These are phyloP conservation scores for Sericinus montela DNA, from an alignment of 2,888 invertebrate genomes.

Conservation along the genomic window DNA sequence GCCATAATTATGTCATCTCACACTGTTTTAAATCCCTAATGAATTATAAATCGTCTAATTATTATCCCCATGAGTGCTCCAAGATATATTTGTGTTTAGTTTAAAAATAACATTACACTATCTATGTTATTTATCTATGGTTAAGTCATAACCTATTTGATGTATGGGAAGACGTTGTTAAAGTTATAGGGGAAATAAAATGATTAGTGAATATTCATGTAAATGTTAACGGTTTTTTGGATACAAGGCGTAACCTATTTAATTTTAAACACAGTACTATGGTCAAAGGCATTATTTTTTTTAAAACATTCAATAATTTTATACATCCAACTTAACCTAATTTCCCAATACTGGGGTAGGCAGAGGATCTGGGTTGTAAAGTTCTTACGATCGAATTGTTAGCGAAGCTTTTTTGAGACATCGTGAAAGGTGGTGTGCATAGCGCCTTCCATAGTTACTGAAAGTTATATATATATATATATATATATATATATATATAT, in stretches of 20 bases:
- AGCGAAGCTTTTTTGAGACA: too few species aligned
- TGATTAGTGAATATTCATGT: constrained; percentile 16
- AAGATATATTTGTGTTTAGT: constrained; percentile 39
- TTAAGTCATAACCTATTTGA: constrained; percentile 23
- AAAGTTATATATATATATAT: too few species aligned
- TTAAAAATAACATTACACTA: constrained; percentile 28
- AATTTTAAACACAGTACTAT: background rate
- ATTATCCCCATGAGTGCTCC: constrained; percentile 41
- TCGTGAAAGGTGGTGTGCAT: too few species aligned
- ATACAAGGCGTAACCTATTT: constrained; percentile 5
- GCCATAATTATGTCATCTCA: constrained; percentile 52
- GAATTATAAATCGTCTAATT: constrained; percentile 54
- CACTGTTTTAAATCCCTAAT: constrained; percentile 45
- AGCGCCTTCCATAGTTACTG: too few species aligned
- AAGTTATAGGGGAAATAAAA: constrained; percentile 6
- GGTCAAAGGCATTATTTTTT: too few species aligned
- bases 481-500: too few species aligned
- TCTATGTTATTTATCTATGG: constrained; percentile 24
- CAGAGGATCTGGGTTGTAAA: too few species aligned
- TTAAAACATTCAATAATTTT: too few species aligned
- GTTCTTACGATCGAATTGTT: too few species aligned
- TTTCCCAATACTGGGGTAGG: too few species aligned
- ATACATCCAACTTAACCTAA: too few species aligned
- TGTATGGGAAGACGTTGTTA: constrained; percentile 12
- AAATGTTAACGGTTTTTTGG: constrained; percentile 10